These are phyloP conservation scores for Drosophila pegasa DNA, from an alignment of 2,888 invertebrate genomes.

Conservation along the genomic window DNA sequence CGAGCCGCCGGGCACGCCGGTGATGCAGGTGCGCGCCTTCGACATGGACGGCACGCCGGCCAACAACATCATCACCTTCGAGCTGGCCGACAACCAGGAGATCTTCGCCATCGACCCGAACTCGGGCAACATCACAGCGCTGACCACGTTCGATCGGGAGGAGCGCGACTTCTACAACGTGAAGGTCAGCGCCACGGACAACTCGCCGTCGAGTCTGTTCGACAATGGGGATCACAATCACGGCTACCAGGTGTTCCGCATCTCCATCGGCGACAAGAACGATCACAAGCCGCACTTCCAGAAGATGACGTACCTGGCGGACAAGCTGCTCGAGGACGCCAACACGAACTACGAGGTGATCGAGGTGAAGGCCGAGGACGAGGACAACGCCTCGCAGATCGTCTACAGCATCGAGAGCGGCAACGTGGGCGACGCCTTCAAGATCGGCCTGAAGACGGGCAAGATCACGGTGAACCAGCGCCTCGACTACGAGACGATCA, in stretches of 20 bases:
- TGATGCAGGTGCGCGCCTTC: constrained; percentile 93
- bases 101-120: constrained; percentile 92
- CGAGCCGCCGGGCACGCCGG: constrained; percentile 92
- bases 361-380: constrained; percentile 94
- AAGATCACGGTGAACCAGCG: constrained; percentile 92
- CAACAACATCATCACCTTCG: constrained; percentile 93
- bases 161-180: constrained; percentile 93
- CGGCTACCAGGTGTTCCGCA: constrained; percentile 92
- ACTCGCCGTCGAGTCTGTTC: constrained; percentile 92
- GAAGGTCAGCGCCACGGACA: constrained; percentile 95
- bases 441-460: constrained; percentile 93
- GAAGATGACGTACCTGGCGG: constrained; percentile 90
- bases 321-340: constrained; percentile 92
- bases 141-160: constrained; percentile 94
- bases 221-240: constrained; percentile 89
- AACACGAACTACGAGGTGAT: constrained; percentile 93
- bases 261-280: constrained; percentile 97
- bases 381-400: constrained; percentile 94
- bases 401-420: constrained; percentile 95
- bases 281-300: constrained; percentile 97
- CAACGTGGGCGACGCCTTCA: constrained; percentile 94
- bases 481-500: constrained; percentile 93
- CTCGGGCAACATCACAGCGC: constrained; percentile 95
- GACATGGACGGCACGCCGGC: constrained; percentile 94
- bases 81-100: constrained; percentile 88